Evolutionary conservation across 2,113 vertebrate genomes (phyloP).

Genomic region (Ctenodactylus gundi): DNA sequence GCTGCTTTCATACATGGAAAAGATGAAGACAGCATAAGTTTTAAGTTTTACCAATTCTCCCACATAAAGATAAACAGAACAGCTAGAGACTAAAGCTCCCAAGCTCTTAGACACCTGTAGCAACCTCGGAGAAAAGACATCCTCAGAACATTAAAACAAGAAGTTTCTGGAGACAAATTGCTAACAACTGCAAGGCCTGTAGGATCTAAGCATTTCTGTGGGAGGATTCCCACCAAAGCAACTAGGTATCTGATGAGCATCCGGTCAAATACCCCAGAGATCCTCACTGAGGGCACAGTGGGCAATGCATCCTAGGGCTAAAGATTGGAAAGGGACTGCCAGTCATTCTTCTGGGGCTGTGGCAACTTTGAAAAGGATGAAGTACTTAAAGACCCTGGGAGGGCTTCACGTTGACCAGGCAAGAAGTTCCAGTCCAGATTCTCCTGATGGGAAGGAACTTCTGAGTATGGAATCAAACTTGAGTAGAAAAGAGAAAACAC

Average conservation of each 20-base stretch:
- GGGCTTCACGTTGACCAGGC: background rate
- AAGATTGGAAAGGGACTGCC: background rate
- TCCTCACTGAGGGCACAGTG: background rate
- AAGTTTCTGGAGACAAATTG: background rate
- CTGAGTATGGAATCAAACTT: background rate
- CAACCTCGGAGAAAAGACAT: background rate
- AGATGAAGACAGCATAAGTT: background rate
- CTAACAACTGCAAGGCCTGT: too few relatives aligned
- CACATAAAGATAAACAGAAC: background rate
- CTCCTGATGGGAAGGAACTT: background rate
- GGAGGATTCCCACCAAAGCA: background rate
- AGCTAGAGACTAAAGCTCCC: background rate
- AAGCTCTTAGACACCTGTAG: background rate
- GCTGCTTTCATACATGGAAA: background rate
- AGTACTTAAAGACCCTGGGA: background rate
- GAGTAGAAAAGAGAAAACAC: background rate
- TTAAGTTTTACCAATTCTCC: background rate
- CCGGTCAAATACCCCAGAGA: background rate
- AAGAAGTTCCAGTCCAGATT: background rate
- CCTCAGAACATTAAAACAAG: background rate
- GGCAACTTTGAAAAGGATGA: background rate
- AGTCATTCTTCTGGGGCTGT: background rate
- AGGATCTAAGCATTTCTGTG: background rate
- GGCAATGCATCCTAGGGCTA: background rate
- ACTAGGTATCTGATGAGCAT: background rate